Evolutionary conservation across 2,888 invertebrate genomes (phyloP).

Genomic region (Erebia epiphron): DNA sequence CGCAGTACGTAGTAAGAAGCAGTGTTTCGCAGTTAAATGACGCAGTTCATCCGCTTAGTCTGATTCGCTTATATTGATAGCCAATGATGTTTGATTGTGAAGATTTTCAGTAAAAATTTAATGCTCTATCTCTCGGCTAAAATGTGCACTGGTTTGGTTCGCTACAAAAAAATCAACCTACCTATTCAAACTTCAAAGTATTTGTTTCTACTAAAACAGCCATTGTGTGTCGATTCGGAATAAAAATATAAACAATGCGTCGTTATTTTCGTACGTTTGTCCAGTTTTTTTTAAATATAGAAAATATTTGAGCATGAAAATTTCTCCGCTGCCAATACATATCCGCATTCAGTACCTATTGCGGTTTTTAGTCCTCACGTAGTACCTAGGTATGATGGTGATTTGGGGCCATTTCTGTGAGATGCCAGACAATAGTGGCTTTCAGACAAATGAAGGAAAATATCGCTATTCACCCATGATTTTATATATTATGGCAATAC

Average conservation of each 20-base stretch:
- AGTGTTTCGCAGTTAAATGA: too few relatives aligned
- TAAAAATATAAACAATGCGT: conserved; percentile 20
- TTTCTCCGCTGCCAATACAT: conserved; percentile 30
- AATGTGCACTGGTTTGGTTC: not conserved
- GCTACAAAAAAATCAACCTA: not conserved
- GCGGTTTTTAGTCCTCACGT: conserved; percentile 36
- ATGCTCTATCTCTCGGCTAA: not conserved
- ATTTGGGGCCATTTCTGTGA: conserved; percentile 31
- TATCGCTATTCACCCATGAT: conserved; percentile 26
- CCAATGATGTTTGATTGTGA: too few relatives aligned
- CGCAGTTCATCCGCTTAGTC: too few relatives aligned
- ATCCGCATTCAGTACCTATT: conserved; percentile 25
- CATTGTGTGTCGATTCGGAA: conserved; percentile 12
- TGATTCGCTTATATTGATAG: too few relatives aligned
- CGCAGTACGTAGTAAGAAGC: too few relatives aligned
- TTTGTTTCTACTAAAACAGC: conserved; percentile 7
- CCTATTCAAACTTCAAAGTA: not conserved
- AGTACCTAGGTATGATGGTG: too few relatives aligned
- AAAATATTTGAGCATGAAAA: conserved; percentile 16
- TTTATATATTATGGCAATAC: conserved; percentile 48
- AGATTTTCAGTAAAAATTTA: not conserved
- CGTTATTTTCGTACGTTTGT: conserved; percentile 18
- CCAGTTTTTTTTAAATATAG: conserved; percentile 13
- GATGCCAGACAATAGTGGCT: conserved; percentile 63
- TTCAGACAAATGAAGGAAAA: conserved; percentile 61